Evolutionary conservation across 2,888 invertebrate genomes (phyloP).

Genomic region (Meliscaeva auricollis): DNA sequence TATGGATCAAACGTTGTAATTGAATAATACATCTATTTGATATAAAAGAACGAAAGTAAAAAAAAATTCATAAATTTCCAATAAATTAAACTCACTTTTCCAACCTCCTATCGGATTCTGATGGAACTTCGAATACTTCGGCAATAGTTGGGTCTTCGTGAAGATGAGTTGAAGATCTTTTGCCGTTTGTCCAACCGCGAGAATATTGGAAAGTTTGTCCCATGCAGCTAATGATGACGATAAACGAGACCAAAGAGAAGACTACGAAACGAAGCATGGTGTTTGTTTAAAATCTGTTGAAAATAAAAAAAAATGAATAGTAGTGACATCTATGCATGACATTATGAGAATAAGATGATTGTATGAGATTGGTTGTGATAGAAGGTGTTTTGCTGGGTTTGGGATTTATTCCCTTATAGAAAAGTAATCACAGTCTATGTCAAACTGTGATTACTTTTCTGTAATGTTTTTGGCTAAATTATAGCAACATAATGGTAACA

Average conservation of each 20-base stretch:
- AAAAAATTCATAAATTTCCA: background rate
- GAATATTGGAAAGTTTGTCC: conserved; percentile 92
- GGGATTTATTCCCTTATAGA: background rate
- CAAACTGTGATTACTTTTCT: conserved; percentile 6
- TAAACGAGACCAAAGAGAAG: conserved; percentile 77
- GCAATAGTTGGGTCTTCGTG: conserved; percentile 78
- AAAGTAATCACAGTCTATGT: background rate
- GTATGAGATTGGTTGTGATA: background rate
- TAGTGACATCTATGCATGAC: conserved; percentile 27
- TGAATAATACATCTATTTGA: conserved; percentile 81
- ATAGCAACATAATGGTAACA: too few relatives aligned
- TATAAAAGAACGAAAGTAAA: background rate
- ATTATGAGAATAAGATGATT: too few relatives aligned
- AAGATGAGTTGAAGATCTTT: conserved; percentile 83
- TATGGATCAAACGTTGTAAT: conserved; percentile 80
- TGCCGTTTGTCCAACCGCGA: conserved; percentile 91
- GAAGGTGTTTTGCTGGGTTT: background rate
- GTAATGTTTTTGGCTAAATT: too few relatives aligned
- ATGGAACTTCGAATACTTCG: conserved; percentile 80
- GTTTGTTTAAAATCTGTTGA: conserved; percentile 24
- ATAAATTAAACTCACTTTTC: conserved; percentile 79
- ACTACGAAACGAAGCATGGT: conserved; percentile 78
- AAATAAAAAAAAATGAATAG: background rate
- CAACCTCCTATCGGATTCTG: conserved; percentile 79
- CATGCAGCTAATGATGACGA: conserved; percentile 79